Conservation (phyloP, 1,140 invertebrate genomes). For the Geopemphigus sp. region DNA sequence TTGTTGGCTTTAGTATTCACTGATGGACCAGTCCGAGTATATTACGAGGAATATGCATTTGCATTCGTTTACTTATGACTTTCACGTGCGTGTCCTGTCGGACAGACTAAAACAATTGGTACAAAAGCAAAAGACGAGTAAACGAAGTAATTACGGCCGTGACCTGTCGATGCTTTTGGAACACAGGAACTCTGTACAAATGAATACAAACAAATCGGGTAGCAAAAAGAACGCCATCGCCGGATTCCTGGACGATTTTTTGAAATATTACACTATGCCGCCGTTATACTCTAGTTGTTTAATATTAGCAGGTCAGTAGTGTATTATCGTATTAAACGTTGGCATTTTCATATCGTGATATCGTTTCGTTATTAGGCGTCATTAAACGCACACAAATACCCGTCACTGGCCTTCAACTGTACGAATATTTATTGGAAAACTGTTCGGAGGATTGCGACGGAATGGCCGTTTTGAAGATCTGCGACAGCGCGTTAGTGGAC, state of each 20-base stretch:
- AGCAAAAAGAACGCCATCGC: constrained; percentile 71
- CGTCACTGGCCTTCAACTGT: constrained; percentile 16
- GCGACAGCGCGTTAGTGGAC: neutral
- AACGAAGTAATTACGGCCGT: neutral
- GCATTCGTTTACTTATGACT: constrained; percentile 87
- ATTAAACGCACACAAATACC: constrained; percentile 4
- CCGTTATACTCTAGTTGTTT: constrained; percentile 80
- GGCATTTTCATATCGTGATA: too few species aligned
- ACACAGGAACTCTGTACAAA: constrained; percentile 52
- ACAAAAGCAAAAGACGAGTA: neutral
- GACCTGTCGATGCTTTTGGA: neutral
- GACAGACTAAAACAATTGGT: constrained; percentile 20
- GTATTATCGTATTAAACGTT: too few species aligned
- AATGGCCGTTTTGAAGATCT: constrained; percentile 24
- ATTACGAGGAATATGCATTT: constrained; percentile 74
- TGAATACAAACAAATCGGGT: constrained; percentile 64
- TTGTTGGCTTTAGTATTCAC: constrained; percentile 61
- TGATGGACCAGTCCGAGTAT: constrained; percentile 75
- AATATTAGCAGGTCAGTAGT: constrained; percentile 65
- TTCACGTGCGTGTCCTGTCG: constrained; percentile 65
- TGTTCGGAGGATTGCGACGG: constrained; percentile 8
- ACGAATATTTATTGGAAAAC: constrained; percentile 22
- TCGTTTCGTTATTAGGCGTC: constrained; percentile 49
- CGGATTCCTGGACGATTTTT: constrained; percentile 78
- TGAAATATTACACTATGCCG: constrained; percentile 79